Percentiles rank a stretch among this genome's conserved stretches.
These are phyloP conservation scores for Euleptes europaea DNA, from an alignment of 2,113 vertebrate genomes.

Conservation along the genomic window DNA sequence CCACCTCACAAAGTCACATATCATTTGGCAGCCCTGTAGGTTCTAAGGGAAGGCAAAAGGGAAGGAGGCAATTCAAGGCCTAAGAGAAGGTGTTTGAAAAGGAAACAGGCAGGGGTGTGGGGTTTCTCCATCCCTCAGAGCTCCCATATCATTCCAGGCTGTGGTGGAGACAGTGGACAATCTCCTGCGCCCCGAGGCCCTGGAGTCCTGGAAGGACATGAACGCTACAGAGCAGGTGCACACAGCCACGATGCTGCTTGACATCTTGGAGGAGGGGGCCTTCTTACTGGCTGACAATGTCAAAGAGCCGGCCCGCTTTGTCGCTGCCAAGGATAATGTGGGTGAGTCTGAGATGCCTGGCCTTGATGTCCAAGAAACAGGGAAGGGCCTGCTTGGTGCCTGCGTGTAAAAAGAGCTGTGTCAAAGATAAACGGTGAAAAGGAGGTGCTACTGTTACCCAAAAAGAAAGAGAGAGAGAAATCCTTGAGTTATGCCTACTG, in stretches of 20 bases:
- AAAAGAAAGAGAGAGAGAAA: not conserved
- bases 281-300: slow-evolving; percentile 94
- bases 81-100: not conserved
- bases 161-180: slow-evolving; percentile 93
- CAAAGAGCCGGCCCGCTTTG: slow-evolving; percentile 84
- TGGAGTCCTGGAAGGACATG: slow-evolving; percentile 94
- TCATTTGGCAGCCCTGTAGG: not conserved
- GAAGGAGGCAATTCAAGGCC: not conserved
- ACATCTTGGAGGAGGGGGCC: slow-evolving; percentile 91
- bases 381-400: not conserved
- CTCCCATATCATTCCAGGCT: slow-evolving; percentile 69
- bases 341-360: slow-evolving; percentile 70
- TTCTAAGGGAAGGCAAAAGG: not conserved
- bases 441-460: not conserved
- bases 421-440: not conserved
- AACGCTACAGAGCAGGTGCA: slow-evolving; percentile 91
- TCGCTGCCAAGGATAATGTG: slow-evolving; percentile 85
- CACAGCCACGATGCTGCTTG: slow-evolving; percentile 92
- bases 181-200: slow-evolving; percentile 83
- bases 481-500: not conserved
- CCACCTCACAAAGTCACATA: not conserved
- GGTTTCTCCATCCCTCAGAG: not conserved
- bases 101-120: not conserved
- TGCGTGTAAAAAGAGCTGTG: not conserved
- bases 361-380: not conserved